A percentile compares a stretch with the other conserved stretches of the same genome.
phyloP scores from a whole-genome alignment of 53 echinoderm and acorn worm genomes.

The Antedon mediterranea region DNA sequence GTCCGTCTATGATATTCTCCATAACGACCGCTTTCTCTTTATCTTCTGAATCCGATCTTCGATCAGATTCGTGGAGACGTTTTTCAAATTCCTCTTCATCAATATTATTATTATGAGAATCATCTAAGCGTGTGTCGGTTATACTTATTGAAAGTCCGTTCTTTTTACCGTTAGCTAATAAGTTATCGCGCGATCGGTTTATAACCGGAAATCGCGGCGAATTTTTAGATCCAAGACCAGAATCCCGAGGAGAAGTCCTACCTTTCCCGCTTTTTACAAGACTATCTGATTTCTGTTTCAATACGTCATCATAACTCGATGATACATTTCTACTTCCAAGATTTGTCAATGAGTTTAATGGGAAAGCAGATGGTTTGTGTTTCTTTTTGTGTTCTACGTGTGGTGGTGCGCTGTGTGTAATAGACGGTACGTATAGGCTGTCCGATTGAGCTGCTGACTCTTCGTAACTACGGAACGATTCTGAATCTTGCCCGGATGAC shows the following conservation, averaged over 20 bases:
- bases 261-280: background rate
- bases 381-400: background rate
- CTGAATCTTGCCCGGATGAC: background rate
- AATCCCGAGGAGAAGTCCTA: background rate
- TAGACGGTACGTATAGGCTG: background rate
- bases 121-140: background rate
- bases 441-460: background rate
- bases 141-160: background rate
- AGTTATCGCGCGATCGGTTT: background rate
- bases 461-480: background rate
- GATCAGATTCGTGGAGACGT: background rate
- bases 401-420: background rate
- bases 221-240: background rate
- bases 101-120: background rate
- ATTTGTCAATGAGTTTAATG: background rate
- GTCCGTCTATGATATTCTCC: conserved; percentile 75
- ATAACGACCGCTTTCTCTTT: conserved; percentile 28
- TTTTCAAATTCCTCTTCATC: background rate
- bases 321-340: background rate
- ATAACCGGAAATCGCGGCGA: background rate
- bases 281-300: background rate
- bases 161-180: background rate
- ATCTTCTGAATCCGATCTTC: background rate
- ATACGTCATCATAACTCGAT: background rate
- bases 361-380: background rate